Evolutionary conservation across 1,140 invertebrate genomes (phyloP).

Genomic region (Sycophila sp.): DNA sequence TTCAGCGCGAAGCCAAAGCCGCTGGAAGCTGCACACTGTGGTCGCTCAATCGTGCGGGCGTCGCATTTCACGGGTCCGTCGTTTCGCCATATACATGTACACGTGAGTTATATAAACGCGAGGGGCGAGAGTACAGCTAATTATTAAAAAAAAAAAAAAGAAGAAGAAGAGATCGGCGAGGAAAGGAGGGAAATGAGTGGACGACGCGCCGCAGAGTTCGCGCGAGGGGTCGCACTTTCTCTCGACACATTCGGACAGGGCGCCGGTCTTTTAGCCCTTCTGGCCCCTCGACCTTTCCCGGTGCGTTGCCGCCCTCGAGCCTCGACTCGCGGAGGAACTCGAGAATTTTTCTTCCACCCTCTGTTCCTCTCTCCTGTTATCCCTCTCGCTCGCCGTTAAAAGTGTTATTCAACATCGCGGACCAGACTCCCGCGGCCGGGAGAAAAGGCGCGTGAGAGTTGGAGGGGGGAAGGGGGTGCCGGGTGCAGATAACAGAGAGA

Average conservation of each 20-base stretch:
- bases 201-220: background rate
- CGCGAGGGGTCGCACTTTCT: background rate
- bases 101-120: no score
- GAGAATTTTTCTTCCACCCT: background rate
- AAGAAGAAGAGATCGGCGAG: background rate
- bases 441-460: background rate
- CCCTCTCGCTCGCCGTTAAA: no score
- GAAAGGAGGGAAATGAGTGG: no score
- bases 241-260: background rate
- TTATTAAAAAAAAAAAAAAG: slow-evolving; percentile 26
- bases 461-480: background rate
- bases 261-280: slow-evolving; percentile 20
- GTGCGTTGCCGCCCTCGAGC: slow-evolving; percentile 12
- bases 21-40: no score
- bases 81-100: background rate
- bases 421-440: background rate
- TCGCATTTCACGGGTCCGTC: no score
- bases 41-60: no score
- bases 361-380: no score
- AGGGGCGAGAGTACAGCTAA: no score
- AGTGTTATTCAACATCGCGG: slow-evolving; percentile 29
- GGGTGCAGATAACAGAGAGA: background rate
- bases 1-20: no score
- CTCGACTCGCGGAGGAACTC: slow-evolving; percentile 7
- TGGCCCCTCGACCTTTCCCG: background rate